Conservation (phyloP, 2,113 vertebrate genomes). For the Chionodraco myersi region DNA sequence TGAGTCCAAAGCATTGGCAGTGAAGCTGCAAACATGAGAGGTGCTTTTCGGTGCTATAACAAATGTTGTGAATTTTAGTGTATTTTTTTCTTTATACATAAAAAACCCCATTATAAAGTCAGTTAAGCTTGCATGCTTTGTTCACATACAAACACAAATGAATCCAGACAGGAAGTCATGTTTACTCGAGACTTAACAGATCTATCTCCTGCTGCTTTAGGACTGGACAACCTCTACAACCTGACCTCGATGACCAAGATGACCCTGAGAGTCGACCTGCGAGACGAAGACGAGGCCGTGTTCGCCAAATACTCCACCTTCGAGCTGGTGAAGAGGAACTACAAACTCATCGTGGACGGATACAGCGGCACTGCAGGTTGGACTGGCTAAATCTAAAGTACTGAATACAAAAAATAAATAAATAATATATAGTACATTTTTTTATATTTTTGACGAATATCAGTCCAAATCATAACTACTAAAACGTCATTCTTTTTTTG, state of each 20-base stretch:
- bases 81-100: no score
- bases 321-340: constrained; percentile 69
- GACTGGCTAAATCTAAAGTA: not conserved
- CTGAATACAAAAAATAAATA: not conserved
- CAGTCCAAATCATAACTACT: no score
- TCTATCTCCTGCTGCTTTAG: constrained; percentile 16
- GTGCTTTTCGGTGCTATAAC: no score
- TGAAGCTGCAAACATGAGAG: no score
- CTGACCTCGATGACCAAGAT: constrained; percentile 66
- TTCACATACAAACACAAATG: no score
- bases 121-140: no score
- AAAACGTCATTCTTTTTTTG: not conserved
- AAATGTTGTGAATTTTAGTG: no score
- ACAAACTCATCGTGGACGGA: constrained; percentile 72
- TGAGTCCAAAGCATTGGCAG: no score
- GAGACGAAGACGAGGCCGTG: constrained; percentile 35
- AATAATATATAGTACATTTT: no score
- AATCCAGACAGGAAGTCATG: not conserved
- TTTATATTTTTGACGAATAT: no score
- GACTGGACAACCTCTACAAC: constrained; percentile 80
- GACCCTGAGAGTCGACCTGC: constrained; percentile 77
- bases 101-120: no score
- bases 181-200: not conserved
- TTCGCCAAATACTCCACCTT: constrained; percentile 78
- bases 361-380: constrained; percentile 82